A percentile compares a stretch with the other conserved stretches of the same genome.
phyloP scores from a whole-genome alignment of 2,888 invertebrate genomes.

The Pinctada fucata region DNA sequence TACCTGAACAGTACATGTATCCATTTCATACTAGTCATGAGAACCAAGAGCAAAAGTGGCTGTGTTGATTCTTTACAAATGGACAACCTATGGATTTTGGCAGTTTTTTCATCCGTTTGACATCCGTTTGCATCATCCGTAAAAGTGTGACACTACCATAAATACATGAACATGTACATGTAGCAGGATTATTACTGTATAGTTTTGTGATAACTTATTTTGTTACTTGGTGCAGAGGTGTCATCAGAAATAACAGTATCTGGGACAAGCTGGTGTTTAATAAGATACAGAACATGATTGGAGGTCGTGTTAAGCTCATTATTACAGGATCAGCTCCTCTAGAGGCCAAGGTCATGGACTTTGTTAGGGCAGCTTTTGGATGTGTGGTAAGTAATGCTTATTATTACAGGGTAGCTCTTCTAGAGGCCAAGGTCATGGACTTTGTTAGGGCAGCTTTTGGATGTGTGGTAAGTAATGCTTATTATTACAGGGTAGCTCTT shows the following conservation, averaged over 20 bases:
- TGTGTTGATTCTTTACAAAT: too few relatives aligned
- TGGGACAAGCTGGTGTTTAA: constrained; percentile 96
- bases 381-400: constrained; percentile 65
- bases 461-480: constrained; percentile 82
- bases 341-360: constrained; percentile 94
- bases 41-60: too few relatives aligned
- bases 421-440: constrained; percentile 94
- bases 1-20: too few relatives aligned
- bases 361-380: constrained; percentile 91
- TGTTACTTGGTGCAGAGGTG: constrained; percentile 81
- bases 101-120: too few relatives aligned
- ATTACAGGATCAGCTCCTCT: constrained; percentile 97
- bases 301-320: constrained; percentile 92
- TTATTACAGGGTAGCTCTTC: constrained; percentile 96
- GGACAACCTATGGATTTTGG: too few relatives aligned
- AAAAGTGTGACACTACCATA: too few relatives aligned
- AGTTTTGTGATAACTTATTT: too few relatives aligned
- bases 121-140: too few relatives aligned
- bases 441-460: constrained; percentile 93
- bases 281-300: constrained; percentile 95
- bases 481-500: constrained; percentile 96
- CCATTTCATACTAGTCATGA: too few relatives aligned
- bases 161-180: too few relatives aligned
- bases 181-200: too few relatives aligned
- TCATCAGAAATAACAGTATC: constrained; percentile 90